Evolutionary conservation across 2,888 invertebrate genomes (phyloP), one percentile per base, ranked within the genome.

Genomic region (Philaethria dido): DNA sequence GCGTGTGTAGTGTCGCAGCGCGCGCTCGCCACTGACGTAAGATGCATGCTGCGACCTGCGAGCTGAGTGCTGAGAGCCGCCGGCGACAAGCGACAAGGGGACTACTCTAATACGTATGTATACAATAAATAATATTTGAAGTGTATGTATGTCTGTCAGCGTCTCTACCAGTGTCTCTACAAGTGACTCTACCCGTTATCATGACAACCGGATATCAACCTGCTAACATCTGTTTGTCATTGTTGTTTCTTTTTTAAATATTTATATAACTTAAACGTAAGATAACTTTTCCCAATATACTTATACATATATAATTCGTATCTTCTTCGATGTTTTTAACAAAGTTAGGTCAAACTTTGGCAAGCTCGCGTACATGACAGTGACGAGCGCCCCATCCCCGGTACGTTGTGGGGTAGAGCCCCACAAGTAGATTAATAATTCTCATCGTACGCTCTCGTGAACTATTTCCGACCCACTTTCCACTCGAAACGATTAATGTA

Each of bases 11-110:
- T 16, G 47, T 18, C 62, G 62, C 66, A 50, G 60, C 62, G 57
- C 62, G 62, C 62, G 62, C 47, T 22, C 13, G 3, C 52, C 65
- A 62, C 66, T 62, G 66, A 60, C 65, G 65, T 44, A 50, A 47
- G 64, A 50, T n/a, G 44, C 11, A 20, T n/a, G 39, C 44, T 18
- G 36, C 54, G 33, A 3, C 13, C 33, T 2, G n/a, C 42, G 6
- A 14, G 20, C 39, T 13, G n/a, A n/a, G n/a, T n/a, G n/a, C 33
- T 2, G n/a, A 25, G 6, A 14, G 20, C 39, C 4, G 52, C 48
- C 14, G 65, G 18, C 25, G 44, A 22, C 9, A 29, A 13, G 48
- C 22, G 29, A 47, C 20, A 18, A 8, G n/a, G 18, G 4, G n/a
- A n/a, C n/a, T n/a, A 18, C 45, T 8, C 20, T 3, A 8, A 9